Percentiles rank a stretch among this genome's conserved stretches.
Evolutionary conservation across 2,797 vertebrate genomes (phyloP).

Genomic region (Sebastes nivosus): DNA sequence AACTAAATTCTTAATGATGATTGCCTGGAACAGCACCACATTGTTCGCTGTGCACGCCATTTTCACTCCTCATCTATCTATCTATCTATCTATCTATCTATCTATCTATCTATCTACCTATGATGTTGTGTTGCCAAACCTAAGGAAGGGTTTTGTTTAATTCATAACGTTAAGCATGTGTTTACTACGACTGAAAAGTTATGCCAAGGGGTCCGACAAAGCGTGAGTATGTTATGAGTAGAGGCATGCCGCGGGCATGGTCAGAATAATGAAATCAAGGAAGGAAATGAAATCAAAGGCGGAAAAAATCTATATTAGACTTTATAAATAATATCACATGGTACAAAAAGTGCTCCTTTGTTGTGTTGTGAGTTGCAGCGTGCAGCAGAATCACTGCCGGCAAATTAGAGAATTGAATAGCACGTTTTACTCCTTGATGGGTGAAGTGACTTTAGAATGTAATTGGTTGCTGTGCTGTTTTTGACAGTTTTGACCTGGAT

Average conservation of each 20-base stretch:
- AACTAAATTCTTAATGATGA: neutral
- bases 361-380: neutral
- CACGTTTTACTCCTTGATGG: neutral
- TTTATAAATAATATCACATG: neutral
- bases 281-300: neutral
- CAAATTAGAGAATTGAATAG: neutral
- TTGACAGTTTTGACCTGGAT: neutral
- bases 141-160: no score
- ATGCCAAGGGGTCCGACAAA: no score
- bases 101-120: no score
- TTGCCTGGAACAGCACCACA: neutral
- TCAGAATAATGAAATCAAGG: neutral
- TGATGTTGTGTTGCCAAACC: no score
- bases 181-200: no score
- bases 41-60: neutral
- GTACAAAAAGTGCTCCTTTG: neutral
- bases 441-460: neutral
- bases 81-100: no score
- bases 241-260: neutral
- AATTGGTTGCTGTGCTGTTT: neutral
- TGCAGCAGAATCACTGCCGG: neutral
- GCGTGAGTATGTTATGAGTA: neutral
- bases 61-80: neutral
- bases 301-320: neutral
- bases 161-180: no score